A percentile compares a stretch with the other conserved stretches of the same genome.
phyloP scores from a whole-genome alignment of 2,113 vertebrate species.

The Leptobrachium ailaonicum region DNA sequence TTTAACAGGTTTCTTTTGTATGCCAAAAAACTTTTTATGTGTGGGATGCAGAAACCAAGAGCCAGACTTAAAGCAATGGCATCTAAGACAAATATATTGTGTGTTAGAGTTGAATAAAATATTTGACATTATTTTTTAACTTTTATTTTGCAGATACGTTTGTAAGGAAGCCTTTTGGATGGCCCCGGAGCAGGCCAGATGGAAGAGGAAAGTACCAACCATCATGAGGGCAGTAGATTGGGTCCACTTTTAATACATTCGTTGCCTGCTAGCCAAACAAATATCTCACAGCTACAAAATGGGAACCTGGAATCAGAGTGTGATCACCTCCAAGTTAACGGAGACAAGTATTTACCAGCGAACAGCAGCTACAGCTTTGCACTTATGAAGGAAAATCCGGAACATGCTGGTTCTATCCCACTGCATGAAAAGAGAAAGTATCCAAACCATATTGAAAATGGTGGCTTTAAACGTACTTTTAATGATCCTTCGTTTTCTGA shows the following conservation, averaged over 20 bases:
- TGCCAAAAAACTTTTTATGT: too few species aligned
- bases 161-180: slow-evolving; percentile 90
- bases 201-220: slow-evolving; percentile 91
- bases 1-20: too few species aligned
- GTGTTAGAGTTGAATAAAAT: too few species aligned
- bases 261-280: slow-evolving; percentile 70
- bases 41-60: too few species aligned
- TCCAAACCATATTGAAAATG: slow-evolving; percentile 77
- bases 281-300: slow-evolving; percentile 81
- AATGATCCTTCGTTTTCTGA: slow-evolving; percentile 73
- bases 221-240: slow-evolving; percentile 90
- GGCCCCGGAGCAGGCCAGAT: slow-evolving; percentile 95
- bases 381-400: slow-evolving; percentile 72
- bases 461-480: slow-evolving; percentile 81
- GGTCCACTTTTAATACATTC: slow-evolving; percentile 76
- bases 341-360: slow-evolving; percentile 74
- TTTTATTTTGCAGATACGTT: slow-evolving; percentile 70
- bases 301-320: slow-evolving; percentile 74
- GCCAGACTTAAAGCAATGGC: too few species aligned
- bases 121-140: not conserved
- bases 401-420: slow-evolving; percentile 66
- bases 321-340: slow-evolving; percentile 72
- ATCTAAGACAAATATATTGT: too few species aligned
- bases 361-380: slow-evolving; percentile 65
- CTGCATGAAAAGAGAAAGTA: slow-evolving; percentile 70